Evolutionary conservation across 1,140 invertebrate species (phyloP), one percentile per base, ranked within the genome.

Genomic region (Diorhabda elongata): DNA sequence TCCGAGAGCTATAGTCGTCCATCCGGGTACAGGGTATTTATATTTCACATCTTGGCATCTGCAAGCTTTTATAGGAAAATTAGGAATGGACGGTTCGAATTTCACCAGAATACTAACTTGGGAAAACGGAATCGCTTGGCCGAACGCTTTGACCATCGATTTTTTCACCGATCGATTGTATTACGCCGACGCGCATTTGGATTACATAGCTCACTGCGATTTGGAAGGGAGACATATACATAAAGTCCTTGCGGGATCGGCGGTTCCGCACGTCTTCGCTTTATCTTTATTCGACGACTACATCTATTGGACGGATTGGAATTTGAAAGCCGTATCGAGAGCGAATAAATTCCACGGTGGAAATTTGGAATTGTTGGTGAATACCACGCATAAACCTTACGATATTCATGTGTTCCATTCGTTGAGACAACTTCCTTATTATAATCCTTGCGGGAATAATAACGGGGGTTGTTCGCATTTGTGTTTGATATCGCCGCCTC

Each of bases 251-350:
- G 90, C 90, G 0, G 94, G 94, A 2, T 78, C 84, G 4, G 85
- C 87, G 58, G 96, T 98, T 3, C 95, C 95, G 0, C 96, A 98
- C 76, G 95, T 98, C 0, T 98, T 98, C 78, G 96, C 96, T 0
- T 83, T 99, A 9, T 91, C 92, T 2, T 85, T 99, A 0, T 98
- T 98, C 81, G 96, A 98, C 74, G 95, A 98, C 77, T 90, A 89
- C 73, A 88, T 99, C 4, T 99, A 93, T 82, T 99, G 97, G 96
- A 97, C 96, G 3, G 98, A 99, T 79, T 98, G 97, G 97, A 98
- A 98, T 79, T 80, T 97, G 26, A 97, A 97, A 80, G 91, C 90
- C 0, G 92, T 95, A 47, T 88, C 89, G 60, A 87, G 89, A 69
- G 93, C 94, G 0, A 92, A 96, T 68, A 98, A 97, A 81, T 96